These are phyloP conservation scores for Aphidius colemani DNA, from an alignment of 2,888 invertebrate genomes.

Conservation along the genomic window DNA sequence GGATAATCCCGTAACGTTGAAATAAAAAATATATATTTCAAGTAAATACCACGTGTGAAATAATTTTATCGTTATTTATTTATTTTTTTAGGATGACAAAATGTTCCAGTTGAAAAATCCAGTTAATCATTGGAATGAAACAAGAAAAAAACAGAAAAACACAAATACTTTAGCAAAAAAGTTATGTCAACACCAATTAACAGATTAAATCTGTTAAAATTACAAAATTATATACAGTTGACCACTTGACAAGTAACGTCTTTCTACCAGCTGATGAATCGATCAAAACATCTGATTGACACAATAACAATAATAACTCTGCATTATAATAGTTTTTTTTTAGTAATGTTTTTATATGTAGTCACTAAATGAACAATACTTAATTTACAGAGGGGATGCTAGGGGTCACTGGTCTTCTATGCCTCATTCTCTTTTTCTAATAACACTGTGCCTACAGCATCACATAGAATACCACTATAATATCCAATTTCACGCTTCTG, in stretches of 20 bases:
- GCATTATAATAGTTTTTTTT: not conserved
- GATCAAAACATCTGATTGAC: too few species aligned
- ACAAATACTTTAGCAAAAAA: slow-evolving; percentile 43
- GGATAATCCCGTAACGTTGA: slow-evolving; percentile 39
- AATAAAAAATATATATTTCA: slow-evolving; percentile 33
- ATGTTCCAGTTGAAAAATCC: slow-evolving; percentile 36
- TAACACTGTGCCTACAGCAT: not conserved
- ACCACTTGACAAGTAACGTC: slow-evolving; percentile 21
- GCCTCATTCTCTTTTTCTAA: slow-evolving; percentile 32
- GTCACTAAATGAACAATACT: slow-evolving; percentile 33
- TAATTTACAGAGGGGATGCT: slow-evolving; percentile 34
- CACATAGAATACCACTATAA: too few species aligned
- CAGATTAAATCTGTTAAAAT: not conserved
- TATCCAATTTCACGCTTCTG: too few species aligned
- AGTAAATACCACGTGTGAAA: slow-evolving; percentile 33
- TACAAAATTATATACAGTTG: slow-evolving; percentile 33
- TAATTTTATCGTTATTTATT: slow-evolving; percentile 29
- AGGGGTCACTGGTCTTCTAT: slow-evolving; percentile 34
- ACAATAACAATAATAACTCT: too few species aligned
- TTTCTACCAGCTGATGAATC: too few species aligned
- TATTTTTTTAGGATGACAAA: slow-evolving; percentile 31
- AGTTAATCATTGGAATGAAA: slow-evolving; percentile 35
- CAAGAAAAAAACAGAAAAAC: slow-evolving; percentile 40
- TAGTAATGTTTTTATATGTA: slow-evolving; percentile 1
- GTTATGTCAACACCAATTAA: slow-evolving; percentile 2